Evolutionary conservation across 1,140 invertebrate genomes (phyloP).

Genomic region (Ladona fulva): DNA sequence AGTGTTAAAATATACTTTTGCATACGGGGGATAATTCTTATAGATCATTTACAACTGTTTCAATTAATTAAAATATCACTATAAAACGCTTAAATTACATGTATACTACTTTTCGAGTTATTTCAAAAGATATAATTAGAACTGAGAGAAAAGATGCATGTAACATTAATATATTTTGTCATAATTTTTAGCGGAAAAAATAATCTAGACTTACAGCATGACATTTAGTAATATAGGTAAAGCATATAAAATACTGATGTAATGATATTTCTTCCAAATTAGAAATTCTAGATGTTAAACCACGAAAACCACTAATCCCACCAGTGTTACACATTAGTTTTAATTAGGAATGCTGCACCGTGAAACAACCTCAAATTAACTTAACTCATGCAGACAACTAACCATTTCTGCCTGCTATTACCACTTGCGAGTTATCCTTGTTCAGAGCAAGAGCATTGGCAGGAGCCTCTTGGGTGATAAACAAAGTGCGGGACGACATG

Average conservation of each 20-base stretch:
- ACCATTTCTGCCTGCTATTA: conserved; percentile 91
- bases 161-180: too few relatives aligned
- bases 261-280: neutral
- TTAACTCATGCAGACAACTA: conserved; percentile 29
- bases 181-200: too few relatives aligned
- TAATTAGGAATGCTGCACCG: too few relatives aligned
- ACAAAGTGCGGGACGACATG: conserved; percentile 39
- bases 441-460: conserved; percentile 86
- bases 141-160: neutral
- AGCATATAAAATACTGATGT: too few relatives aligned
- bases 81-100: too few relatives aligned
- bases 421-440: conserved; percentile 78
- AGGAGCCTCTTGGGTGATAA: conserved; percentile 61
- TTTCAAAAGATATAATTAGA: neutral
- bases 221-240: too few relatives aligned
- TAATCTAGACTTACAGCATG: too few relatives aligned
- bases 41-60: neutral
- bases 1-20: neutral
- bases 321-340: too few relatives aligned
- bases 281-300: too few relatives aligned
- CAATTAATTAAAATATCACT: too few relatives aligned
- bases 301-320: too few relatives aligned
- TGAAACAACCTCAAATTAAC: too few relatives aligned
- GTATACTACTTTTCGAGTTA: neutral
- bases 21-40: neutral